phyloP scores from a whole-genome alignment of 2,113 vertebrate genomes.

The Muntiacus muntjak region DNA sequence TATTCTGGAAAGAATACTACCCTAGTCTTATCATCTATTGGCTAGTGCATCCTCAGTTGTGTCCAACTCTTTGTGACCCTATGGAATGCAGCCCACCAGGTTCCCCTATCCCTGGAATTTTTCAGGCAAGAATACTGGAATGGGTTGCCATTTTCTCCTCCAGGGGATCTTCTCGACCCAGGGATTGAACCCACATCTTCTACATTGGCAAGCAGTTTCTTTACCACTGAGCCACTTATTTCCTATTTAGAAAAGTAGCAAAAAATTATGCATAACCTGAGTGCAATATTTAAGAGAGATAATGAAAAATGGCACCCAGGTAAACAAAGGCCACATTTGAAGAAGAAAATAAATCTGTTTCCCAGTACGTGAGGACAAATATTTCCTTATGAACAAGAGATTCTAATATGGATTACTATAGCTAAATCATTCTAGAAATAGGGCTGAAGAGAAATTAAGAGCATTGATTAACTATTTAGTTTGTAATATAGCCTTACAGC shows the following conservation, averaged over 20 bases:
- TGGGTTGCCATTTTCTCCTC: not conserved
- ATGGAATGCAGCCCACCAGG: not conserved
- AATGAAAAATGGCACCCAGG: not conserved
- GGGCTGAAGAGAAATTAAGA: not conserved
- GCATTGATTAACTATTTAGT: not conserved
- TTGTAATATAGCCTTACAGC: not conserved
- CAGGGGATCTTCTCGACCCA: accelerated
- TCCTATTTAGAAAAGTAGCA: not conserved
- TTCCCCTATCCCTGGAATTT: not conserved
- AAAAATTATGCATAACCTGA: not conserved
- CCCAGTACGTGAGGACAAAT: not conserved
- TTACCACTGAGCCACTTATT: not conserved
- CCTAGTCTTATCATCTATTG: not conserved
- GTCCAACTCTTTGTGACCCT: not conserved
- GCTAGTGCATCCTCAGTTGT: not conserved
- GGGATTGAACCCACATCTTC: accelerated
- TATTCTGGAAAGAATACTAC: not conserved
- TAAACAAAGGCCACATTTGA: not conserved
- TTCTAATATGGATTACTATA: not conserved
- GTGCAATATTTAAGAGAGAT: not conserved
- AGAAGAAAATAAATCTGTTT: not conserved
- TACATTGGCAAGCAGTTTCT: not conserved
- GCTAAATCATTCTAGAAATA: not conserved
- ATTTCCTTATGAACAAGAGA: not conserved
- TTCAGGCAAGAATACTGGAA: not conserved